A percentile compares a stretch with the other conserved stretches of the same genome.
Evolutionary conservation across 2,888 invertebrate species (phyloP).

Genomic region (Scaptomyza caliginosa): DNA sequence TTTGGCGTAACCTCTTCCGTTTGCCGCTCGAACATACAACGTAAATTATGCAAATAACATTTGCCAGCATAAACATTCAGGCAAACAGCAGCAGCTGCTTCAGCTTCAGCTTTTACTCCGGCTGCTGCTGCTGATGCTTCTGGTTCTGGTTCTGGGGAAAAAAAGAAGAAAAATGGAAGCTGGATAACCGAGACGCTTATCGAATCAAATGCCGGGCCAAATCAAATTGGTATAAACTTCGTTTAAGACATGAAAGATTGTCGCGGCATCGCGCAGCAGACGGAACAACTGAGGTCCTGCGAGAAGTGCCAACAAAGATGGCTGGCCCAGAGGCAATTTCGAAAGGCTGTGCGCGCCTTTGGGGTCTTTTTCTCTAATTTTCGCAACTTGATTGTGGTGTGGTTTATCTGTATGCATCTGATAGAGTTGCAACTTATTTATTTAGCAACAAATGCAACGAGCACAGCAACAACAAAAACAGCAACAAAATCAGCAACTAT

Average conservation of each 20-base stretch:
- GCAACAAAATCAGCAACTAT: too few relatives aligned
- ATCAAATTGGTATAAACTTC: conserved; percentile 76
- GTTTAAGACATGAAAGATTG: conserved; percentile 77
- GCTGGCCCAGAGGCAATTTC: conserved; percentile 31
- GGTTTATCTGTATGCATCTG: not conserved
- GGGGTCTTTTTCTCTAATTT: conserved; percentile 14
- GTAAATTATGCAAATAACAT: conserved; percentile 80
- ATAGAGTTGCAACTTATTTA: conserved; percentile 76
- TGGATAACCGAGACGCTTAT: conserved; percentile 67
- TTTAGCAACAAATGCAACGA: conserved; percentile 57
- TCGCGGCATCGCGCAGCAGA: conserved; percentile 57
- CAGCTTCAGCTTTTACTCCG: conserved; percentile 5
- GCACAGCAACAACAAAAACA: conserved; percentile 26
- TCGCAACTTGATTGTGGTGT: conserved; percentile 41
- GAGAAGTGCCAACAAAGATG: not conserved
- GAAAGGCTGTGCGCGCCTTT: not conserved
- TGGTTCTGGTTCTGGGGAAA: too few relatives aligned
- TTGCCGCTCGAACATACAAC: conserved; percentile 58
- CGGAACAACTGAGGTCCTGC: conserved; percentile 4
- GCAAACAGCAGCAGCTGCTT: conserved; percentile 25
- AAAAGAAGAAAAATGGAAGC: conserved; percentile 29
- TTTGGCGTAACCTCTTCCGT: not conserved
- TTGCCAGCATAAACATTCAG: conserved; percentile 75
- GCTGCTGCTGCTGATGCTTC: not conserved
- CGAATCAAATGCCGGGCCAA: conserved; percentile 73